Conservation (phyloP, 1,140 invertebrate genomes). For the Acromyrmex charruanus region DNA sequence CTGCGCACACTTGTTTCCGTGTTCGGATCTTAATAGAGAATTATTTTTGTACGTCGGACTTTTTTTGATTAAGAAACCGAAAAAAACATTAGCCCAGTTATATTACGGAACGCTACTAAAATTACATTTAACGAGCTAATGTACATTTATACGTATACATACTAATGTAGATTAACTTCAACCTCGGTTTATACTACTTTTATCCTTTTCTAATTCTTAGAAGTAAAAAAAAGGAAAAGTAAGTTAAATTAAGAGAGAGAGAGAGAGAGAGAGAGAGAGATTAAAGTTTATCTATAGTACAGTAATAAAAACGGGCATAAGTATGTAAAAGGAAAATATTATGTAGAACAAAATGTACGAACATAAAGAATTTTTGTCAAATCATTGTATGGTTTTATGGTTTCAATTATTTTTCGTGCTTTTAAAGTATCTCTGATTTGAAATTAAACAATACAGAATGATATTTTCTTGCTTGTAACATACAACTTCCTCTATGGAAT, state of each 20-base stretch:
- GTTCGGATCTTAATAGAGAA: conserved; percentile 49
- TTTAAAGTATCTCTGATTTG: neutral
- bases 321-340: neutral
- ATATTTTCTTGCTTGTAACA: conserved; percentile 3
- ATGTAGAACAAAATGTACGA: neutral
- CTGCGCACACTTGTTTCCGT: conserved; percentile 39
- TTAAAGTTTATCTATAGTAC: too few species aligned
- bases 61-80: neutral
- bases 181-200: too few species aligned
- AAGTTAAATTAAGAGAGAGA: too few species aligned
- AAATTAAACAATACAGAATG: neutral
- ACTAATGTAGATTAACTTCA: too few species aligned
- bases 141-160: too few species aligned
- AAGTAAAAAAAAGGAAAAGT: too few species aligned
- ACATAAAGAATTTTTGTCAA: neutral
- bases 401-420: neutral
- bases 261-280: too few species aligned
- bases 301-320: too few species aligned
- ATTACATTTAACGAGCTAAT: neutral
- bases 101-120: neutral
- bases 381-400: neutral
- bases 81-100: neutral
- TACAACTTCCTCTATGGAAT: neutral
- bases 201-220: too few species aligned
- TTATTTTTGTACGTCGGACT: conserved; percentile 45